These are phyloP conservation scores for Sebastes trivittatus DNA, from an alignment of 2,797 vertebrate genomes.

Conservation along the genomic window DNA sequence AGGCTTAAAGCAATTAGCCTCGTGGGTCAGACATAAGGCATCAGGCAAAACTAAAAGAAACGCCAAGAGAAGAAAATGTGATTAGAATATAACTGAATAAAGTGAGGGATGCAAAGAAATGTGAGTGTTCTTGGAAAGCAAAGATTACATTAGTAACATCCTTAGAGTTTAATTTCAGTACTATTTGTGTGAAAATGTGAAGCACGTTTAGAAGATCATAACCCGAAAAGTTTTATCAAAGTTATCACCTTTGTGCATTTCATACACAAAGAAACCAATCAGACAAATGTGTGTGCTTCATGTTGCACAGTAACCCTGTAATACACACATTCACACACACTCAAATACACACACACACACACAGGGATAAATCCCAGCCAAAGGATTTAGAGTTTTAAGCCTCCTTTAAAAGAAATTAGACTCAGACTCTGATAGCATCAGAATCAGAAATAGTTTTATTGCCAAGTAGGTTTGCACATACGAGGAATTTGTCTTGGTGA, in stretches of 20 bases:
- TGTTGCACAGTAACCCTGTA: neutral
- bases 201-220: neutral
- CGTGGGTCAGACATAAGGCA: conserved; percentile 44
- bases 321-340: neutral
- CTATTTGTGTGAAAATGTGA: neutral
- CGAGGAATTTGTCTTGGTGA: neutral
- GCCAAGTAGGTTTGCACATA: neutral
- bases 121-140: conserved; percentile 13
- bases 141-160: neutral
- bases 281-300: neutral
- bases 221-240: neutral
- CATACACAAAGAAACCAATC: neutral
- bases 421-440: neutral
- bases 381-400: conserved; percentile 42
- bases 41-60: conserved; percentile 43
- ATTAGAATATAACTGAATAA: conserved; percentile 19
- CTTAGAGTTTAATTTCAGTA: neutral
- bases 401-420: conserved; percentile 37
- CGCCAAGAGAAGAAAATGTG: conserved; percentile 24
- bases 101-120: neutral
- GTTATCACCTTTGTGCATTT: neutral
- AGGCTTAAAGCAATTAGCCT: conserved; percentile 56
- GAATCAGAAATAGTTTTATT: neutral
- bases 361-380: neutral
- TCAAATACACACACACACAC: neutral